Percentiles rank a stretch among this genome's conserved stretches.
Evolutionary conservation across 2,888 invertebrate genomes (phyloP).

Genomic region (Meandrusa payeni): DNA sequence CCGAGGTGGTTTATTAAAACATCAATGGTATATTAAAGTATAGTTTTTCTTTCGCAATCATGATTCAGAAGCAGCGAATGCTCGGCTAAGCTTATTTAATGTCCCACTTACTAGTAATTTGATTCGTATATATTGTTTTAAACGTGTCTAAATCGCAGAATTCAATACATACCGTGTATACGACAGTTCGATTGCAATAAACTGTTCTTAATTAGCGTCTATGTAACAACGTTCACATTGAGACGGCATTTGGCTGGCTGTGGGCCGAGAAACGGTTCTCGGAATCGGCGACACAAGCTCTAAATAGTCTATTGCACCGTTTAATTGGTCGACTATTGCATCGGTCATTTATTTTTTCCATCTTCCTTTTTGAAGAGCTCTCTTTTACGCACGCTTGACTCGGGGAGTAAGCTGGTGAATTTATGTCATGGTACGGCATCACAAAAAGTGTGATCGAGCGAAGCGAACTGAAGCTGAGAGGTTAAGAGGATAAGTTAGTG

Average conservation of each 20-base stretch:
- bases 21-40: no score
- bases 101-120: background rate
- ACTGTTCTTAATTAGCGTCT: slow-evolving; percentile 30
- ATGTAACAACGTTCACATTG: slow-evolving; percentile 28
- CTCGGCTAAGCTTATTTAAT: background rate
- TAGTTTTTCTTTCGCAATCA: background rate
- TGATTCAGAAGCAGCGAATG: background rate
- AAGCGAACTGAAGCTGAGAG: no score
- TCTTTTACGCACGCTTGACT: no score
- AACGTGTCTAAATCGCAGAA: background rate
- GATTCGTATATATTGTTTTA: slow-evolving; percentile 1
- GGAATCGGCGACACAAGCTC: slow-evolving; percentile 38
- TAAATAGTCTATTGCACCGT: slow-evolving; percentile 41
- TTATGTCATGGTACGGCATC: no score
- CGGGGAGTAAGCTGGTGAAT: no score
- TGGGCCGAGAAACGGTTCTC: slow-evolving; percentile 31
- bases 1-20: no score
- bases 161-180: background rate
- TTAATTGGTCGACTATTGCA: slow-evolving; percentile 10
- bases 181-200: slow-evolving; percentile 19
- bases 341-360: no score
- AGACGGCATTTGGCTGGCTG: slow-evolving; percentile 27
- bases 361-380: no score
- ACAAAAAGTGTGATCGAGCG: no score
- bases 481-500: no score